Evolutionary conservation across 2,888 invertebrate genomes (phyloP).

Genomic region (Ischnus inquisitorius): DNA sequence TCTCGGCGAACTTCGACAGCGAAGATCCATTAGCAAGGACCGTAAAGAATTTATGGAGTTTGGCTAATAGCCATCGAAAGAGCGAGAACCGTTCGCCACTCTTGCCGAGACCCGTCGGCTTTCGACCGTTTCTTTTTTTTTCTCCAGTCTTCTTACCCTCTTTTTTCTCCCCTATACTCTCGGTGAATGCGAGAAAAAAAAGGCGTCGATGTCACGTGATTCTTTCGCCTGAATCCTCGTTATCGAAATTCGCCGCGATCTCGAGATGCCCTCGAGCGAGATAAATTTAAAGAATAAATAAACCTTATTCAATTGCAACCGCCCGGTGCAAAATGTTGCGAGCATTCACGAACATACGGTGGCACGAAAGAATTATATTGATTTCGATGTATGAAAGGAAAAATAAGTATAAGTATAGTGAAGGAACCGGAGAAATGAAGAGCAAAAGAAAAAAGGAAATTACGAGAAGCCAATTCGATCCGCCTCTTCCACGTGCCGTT

Average conservation of each 20-base stretch:
- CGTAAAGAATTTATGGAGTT: constrained; percentile 69
- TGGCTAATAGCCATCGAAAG: constrained; percentile 26
- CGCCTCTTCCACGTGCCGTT: constrained; percentile 4
- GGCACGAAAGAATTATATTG: constrained; percentile 1
- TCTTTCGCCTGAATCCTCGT: constrained; percentile 50
- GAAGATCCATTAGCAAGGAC: constrained; percentile 78
- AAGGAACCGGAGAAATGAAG: not conserved
- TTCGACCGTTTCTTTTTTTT: constrained; percentile 48
- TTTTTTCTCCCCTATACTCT: constrained; percentile 34
- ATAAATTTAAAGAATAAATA: constrained; percentile 71
- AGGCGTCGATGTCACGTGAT: constrained; percentile 61
- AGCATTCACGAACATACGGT: constrained; percentile 39
- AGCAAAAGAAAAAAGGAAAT: not conserved
- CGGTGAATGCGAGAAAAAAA: constrained; percentile 43
- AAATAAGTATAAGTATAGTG: not conserved
- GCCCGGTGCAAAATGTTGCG: not conserved
- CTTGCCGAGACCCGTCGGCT: constrained; percentile 14
- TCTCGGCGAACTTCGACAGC: constrained; percentile 73
- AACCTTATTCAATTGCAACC: constrained; percentile 69
- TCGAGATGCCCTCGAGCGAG: constrained; percentile 56
- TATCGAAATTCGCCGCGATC: constrained; percentile 40
- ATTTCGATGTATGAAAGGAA: not conserved
- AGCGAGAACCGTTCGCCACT: constrained; percentile 25
- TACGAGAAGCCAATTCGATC: not conserved
- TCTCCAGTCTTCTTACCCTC: constrained; percentile 15